Conservation (phyloP, 2,113 vertebrate species). For the Colaptes auratus region DNA sequence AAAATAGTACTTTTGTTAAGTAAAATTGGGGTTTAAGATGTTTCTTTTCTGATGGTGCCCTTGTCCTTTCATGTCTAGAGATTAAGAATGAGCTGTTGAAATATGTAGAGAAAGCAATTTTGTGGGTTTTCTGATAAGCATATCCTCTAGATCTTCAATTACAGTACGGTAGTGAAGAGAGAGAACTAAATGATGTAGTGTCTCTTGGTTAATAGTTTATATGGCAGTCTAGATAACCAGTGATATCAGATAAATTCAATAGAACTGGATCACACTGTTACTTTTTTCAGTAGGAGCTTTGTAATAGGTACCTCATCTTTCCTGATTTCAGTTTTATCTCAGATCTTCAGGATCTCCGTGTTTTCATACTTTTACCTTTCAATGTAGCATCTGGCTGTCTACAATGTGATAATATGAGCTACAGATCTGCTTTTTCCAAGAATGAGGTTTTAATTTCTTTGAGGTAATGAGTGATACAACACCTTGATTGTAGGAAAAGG, state of each 20-base stretch:
- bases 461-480: not conserved
- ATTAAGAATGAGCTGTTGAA: conserved; percentile 2
- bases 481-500: not conserved
- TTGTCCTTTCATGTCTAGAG: conserved; percentile 17
- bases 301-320: not conserved
- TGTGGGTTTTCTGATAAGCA: not conserved
- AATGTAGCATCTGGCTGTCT: not conserved
- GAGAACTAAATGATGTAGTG: not conserved
- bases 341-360: not conserved
- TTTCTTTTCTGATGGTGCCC: not conserved
- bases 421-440: not conserved
- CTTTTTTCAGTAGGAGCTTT: not conserved
- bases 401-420: not conserved
- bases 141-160: conserved; percentile 49
- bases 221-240: not conserved
- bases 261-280: not conserved
- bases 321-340: not conserved
- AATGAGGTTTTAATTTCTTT: not conserved
- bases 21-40: not conserved
- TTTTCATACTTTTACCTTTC: not conserved
- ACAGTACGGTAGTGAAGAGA: not conserved
- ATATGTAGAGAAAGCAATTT: not conserved
- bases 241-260: not conserved
- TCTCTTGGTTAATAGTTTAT: not conserved
- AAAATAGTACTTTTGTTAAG: not conserved